Conservation (phyloP, 2,888 invertebrate species). For the Aricia artaxerxes region DNA sequence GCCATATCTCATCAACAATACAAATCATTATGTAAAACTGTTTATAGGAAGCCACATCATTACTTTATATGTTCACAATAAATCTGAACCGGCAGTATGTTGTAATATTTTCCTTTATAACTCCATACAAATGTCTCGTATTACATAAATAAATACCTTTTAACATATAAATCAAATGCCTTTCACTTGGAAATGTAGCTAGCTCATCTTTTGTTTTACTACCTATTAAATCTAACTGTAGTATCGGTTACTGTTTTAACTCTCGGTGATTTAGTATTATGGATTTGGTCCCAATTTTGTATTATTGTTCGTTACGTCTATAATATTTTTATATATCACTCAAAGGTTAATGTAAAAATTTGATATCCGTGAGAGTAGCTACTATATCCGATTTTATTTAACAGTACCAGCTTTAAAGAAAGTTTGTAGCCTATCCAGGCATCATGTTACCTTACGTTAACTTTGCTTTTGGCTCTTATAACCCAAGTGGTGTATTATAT, state of each 20-base stretch:
- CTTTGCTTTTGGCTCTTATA: too few species aligned
- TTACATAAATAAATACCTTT: conserved; percentile 37
- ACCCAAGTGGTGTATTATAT: too few species aligned
- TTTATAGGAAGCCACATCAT: conserved; percentile 20
- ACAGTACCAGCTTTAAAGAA: too few species aligned
- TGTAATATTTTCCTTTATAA: conserved; percentile 32
- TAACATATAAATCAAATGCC: conserved; percentile 37
- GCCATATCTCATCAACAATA: background rate
- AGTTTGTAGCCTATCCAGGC: too few species aligned
- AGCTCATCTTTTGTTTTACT: conserved; percentile 35
- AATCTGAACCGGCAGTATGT: conserved; percentile 23
- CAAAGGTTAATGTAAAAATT: background rate
- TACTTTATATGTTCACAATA: conserved; percentile 13
- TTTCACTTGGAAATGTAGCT: conserved; percentile 38
- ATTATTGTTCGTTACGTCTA: background rate
- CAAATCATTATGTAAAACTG: background rate
- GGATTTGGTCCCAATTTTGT: background rate
- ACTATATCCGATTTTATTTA: too few species aligned
- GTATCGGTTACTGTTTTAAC: background rate
- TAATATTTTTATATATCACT: background rate
- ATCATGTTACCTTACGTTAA: too few species aligned
- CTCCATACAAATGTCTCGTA: conserved; percentile 41
- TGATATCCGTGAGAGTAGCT: background rate
- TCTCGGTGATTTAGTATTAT: background rate
- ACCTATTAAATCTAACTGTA: conserved; percentile 12